Evolutionary conservation across 2,113 vertebrate genomes (phyloP), one percentile per base, ranked within the genome.

Genomic region (Anhinga anhinga): DNA sequence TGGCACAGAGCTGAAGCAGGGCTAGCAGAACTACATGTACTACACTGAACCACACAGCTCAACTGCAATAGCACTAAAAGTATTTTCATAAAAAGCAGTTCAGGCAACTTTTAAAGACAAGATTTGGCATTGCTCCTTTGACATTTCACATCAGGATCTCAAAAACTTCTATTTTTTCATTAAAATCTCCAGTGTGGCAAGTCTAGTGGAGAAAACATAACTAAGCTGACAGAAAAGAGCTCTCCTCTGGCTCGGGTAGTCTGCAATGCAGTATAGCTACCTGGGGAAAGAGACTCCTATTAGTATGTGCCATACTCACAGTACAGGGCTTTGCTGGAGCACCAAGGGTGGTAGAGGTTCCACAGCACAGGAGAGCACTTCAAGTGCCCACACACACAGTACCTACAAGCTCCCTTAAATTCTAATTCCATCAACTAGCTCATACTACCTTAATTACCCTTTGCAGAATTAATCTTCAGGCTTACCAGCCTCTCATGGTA

Each of bases 231-330:
- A 88, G 74, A 49, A 44, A 26, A 62, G 49, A 65, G 11, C 11
- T 56, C 23, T 17, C 34, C 23, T 70, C 15, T 36, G n/a, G 7
- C 55, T 62, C 18, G 32, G 13, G 5, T 15, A 36, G 49, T 12
- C 34, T 52, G 44, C 63, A 89, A 15, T 13, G 23, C 50, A 86
- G 56, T 30, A 63, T 56, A 71, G 47, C 42, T 53, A 3, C 27
- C 13, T 30, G 9, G 7, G 55, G 21, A 74, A 42, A 82, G 7
- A 18, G 10, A 19, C 3, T 74, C 49, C 42, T 44, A 21, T 26
- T 18, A 65, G 13, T 17, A 11, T 1, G 15, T 30, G 52, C 30
- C 9, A 2, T 27, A 15, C 26, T 14, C 1, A 0, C n/a, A 40
- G 23, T 5, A 32, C 40, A 38, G 10, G 23, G n/a, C 50, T 94